These are phyloP conservation scores for Procavia capensis DNA, from an alignment of 2,113 vertebrate genomes.

Conservation along the genomic window DNA sequence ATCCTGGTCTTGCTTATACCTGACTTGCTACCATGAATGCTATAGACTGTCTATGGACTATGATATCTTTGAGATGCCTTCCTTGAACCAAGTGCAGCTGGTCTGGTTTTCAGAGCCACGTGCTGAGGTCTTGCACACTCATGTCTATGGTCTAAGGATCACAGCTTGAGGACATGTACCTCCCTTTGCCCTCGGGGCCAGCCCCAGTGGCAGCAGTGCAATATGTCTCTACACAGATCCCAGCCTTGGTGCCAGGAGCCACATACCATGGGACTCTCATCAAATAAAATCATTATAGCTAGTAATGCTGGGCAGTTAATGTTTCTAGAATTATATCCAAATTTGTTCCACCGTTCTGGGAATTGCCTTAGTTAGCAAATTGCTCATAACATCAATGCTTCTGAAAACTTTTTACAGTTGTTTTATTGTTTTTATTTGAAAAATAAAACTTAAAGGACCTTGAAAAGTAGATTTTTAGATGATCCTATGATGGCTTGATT, in stretches of 20 bases:
- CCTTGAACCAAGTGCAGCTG: neutral
- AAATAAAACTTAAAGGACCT: constrained; percentile 85
- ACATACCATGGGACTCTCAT: neutral
- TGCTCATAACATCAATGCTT: constrained; percentile 71
- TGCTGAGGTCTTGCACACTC: neutral
- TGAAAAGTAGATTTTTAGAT: constrained; percentile 82
- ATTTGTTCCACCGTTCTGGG: constrained; percentile 53
- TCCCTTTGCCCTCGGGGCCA: neutral
- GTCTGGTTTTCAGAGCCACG: neutral
- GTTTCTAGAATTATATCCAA: constrained; percentile 61
- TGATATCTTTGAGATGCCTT: neutral
- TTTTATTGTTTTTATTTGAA: constrained; percentile 81
- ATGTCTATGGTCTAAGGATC: neutral
- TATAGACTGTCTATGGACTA: neutral
- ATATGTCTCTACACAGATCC: neutral
- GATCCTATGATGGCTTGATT: constrained; percentile 77
- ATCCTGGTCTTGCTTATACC: neutral
- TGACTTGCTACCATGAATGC: neutral
- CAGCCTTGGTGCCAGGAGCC: neutral
- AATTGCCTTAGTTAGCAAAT: constrained; percentile 60
- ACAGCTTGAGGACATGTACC: neutral
- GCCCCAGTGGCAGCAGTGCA: neutral
- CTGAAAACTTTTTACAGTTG: constrained; percentile 77
- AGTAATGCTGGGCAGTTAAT: constrained; percentile 25
- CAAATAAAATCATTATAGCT: constrained; percentile 53